These are phyloP conservation scores for Leptestheria dahalacensis DNA, from an alignment of 1,140 invertebrate genomes.

Conservation along the genomic window DNA sequence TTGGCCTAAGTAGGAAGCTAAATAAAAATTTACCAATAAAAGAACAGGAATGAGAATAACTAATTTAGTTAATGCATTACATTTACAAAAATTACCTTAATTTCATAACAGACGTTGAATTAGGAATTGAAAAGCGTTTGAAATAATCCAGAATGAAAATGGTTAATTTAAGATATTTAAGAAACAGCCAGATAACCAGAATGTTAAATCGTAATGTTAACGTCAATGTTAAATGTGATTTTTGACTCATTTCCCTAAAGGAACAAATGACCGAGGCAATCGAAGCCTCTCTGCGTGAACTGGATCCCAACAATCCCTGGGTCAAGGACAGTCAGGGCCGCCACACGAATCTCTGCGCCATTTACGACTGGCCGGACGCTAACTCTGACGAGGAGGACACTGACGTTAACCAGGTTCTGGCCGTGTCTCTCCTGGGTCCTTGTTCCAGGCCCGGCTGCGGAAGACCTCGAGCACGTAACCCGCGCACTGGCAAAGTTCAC, in stretches of 20 bases:
- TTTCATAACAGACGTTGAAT: no score
- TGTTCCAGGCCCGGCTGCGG: constrained; percentile 27
- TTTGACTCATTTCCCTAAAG: constrained; percentile 18
- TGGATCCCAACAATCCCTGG: constrained; percentile 39
- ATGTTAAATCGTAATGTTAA: no score
- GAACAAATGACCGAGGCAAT: constrained; percentile 28
- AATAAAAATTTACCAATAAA: no score
- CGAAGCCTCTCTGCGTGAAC: constrained; percentile 33
- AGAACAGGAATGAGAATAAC: no score
- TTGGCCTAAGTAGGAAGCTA: no score
- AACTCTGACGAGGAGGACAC: constrained; percentile 39
- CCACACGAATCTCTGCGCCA: constrained; percentile 38
- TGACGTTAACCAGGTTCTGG: constrained; percentile 17
- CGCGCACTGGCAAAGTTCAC: constrained; percentile 34
- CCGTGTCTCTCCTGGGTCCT: constrained; percentile 23
- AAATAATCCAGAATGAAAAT: no score
- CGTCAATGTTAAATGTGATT: no score
- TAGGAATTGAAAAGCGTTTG: no score
- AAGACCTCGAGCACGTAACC: constrained; percentile 31
- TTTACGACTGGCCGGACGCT: constrained; percentile 43
- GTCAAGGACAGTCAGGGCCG: constrained; percentile 37
- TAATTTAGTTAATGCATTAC: no score
- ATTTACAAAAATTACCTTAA: no score
- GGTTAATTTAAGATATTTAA: no score
- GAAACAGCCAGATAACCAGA: no score